Evolutionary conservation across 92 coral and sea anemone species (phyloP).

Genomic region (Palythoa grandiflora): DNA sequence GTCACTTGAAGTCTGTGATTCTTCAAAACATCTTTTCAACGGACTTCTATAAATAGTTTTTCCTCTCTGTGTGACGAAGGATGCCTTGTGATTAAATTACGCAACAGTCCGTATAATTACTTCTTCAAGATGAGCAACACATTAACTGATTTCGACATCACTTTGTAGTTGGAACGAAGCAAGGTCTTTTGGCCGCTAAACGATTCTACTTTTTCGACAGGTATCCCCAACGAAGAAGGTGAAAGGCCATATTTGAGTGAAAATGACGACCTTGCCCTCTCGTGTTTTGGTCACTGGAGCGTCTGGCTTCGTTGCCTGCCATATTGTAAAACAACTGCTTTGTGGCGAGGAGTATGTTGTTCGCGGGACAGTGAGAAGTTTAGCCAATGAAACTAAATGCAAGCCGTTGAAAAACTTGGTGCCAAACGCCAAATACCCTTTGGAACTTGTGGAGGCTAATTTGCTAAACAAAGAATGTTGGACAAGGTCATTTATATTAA

Average conservation of each 20-base stretch:
- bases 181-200: too few relatives aligned
- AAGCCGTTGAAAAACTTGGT: conserved; percentile 75
- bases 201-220: neutral
- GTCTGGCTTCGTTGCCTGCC: conserved; percentile 91
- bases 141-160: too few relatives aligned
- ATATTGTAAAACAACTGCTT: conserved; percentile 81
- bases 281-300: conserved; percentile 98
- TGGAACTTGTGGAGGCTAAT: conserved; percentile 94
- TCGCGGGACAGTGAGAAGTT: conserved; percentile 92
- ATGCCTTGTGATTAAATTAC: too few relatives aligned
- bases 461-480: conserved; percentile 82
- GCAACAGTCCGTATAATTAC: too few relatives aligned
- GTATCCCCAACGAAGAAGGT: neutral
- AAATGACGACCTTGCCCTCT: conserved; percentile 30
- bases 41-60: too few relatives aligned
- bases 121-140: too few relatives aligned
- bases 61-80: too few relatives aligned
- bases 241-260: neutral
- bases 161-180: too few relatives aligned
- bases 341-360: conserved; percentile 73
- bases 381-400: conserved; percentile 79
- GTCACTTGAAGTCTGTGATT: too few relatives aligned
- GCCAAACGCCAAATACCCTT: conserved; percentile 79
- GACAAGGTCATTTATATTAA: conserved; percentile 68
- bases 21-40: too few relatives aligned